Base-by-base conservation (phyloP, 92 coral and sea anemone genomes). In the Pocillopora meandrina region DNA sequence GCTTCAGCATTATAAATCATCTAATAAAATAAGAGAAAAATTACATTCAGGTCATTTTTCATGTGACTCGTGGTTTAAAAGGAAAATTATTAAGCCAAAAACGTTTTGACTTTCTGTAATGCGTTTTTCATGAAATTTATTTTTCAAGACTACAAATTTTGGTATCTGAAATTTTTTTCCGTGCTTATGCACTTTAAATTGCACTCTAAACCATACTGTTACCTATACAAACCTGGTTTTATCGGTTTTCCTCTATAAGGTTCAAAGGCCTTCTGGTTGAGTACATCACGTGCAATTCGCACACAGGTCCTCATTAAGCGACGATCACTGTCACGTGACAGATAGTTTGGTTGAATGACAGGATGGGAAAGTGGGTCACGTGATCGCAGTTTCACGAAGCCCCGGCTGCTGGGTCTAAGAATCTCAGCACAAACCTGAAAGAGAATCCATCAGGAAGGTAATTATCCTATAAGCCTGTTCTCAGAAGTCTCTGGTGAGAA, bases 241-340 rank as follows among this genome's bases (percentile, higher is more conserved):
- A 90, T n/a, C 56, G 90, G 94, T 60, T 87, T 84, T 33, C 92
- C 97, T 64, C 91, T 68, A 88, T 65, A 93, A 59, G 88, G 85
- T 26, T 90, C 97, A 70, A 90, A 88, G 13, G 95, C 93, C 56
- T 92, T 92, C 84, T 92, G 95, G 63, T 68, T 84, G 61, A 90
- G 87, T 35, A 93, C 82, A 73, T 93, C 86, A 17, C 97, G 87
- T 13, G 97, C 76, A 16, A 93, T 76, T 75, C 88, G 84, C 18
- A 93, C 76, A 21, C 87, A 82, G 47, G 86, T 85, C 65, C 94
- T 85, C 89, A 93, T 81, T 12, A 90, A 86, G 17, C 81, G 78
- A 79, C 89, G 87, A 77, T 93, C 97, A 15, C 89, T 88, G 55
- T 87, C 84, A 65, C 75, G 72, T 55, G 91, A 81, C 88, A 93